Evolutionary conservation across 2,888 invertebrate species (phyloP).

Genomic region (Taenaris catops): DNA sequence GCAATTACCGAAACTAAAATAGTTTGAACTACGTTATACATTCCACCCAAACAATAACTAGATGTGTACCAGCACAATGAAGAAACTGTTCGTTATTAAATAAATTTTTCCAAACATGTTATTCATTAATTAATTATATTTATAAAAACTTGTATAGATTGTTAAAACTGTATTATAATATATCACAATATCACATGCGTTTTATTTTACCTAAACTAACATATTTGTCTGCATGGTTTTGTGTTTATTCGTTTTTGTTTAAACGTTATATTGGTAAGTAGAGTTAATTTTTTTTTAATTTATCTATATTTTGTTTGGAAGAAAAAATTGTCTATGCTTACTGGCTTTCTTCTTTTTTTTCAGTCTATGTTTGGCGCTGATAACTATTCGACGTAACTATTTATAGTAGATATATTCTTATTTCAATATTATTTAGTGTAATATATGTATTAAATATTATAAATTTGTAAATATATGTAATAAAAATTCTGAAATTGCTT

Average conservation of each 20-base stretch:
- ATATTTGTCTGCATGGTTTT: constrained; percentile 21
- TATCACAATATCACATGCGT: constrained; percentile 37
- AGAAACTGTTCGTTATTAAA: constrained; percentile 20
- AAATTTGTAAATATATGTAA: constrained; percentile 23
- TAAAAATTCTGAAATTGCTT: constrained; percentile 18
- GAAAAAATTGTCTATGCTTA: constrained; percentile 8
- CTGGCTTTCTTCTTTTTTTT: constrained; percentile 42
- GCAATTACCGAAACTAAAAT: constrained; percentile 43
- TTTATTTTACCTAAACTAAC: constrained; percentile 35
- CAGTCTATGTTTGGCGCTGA: constrained; percentile 72
- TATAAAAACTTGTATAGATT: constrained; percentile 51
- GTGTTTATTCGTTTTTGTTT: no score
- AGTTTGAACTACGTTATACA: constrained; percentile 29
- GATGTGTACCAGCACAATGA: constrained; percentile 16
- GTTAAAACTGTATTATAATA: constrained; percentile 62
- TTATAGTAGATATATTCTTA: constrained; percentile 20
- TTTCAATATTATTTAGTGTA: constrained; percentile 2
- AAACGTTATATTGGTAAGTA: no score
- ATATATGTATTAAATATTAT: constrained; percentile 1
- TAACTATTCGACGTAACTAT: constrained; percentile 53
- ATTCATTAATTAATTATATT: constrained; percentile 19
- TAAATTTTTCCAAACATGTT: constrained; percentile 23
- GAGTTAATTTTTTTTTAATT: background rate
- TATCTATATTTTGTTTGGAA: no score
- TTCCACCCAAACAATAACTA: constrained; percentile 24